These are phyloP conservation scores for Bombus turneri DNA, from an alignment of 1,140 invertebrate genomes.

Conservation along the genomic window DNA sequence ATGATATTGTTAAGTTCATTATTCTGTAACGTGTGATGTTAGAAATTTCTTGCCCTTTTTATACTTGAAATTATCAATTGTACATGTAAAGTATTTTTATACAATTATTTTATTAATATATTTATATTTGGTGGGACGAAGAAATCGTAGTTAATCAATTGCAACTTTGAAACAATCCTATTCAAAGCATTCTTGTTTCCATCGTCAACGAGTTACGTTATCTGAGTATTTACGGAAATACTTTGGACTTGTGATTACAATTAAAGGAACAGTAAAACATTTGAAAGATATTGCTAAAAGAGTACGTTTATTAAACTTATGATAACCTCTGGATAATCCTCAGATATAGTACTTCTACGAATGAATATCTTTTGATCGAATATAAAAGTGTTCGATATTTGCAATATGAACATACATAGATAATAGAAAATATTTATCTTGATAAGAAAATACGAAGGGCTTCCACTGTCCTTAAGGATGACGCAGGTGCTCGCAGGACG, in stretches of 20 bases:
- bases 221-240: not conserved
- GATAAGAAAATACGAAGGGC: no score
- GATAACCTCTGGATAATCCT: not conserved
- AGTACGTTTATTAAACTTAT: not conserved
- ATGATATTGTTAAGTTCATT: not conserved
- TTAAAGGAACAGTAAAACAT: no score
- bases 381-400: no score
- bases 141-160: not conserved
- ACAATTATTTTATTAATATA: slow-evolving; percentile 9
- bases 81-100: slow-evolving; percentile 11
- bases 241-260: not conserved
- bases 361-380: no score
- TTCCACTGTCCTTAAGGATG: no score
- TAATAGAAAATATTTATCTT: no score
- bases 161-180: not conserved
- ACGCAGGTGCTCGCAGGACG: no score
- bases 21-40: not conserved
- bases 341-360: no score
- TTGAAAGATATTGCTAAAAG: not conserved
- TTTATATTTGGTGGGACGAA: slow-evolving; percentile 1
- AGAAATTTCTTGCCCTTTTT: not conserved
- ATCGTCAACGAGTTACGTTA: not conserved
- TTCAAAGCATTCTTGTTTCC: not conserved
- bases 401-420: no score
- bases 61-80: not conserved